Percentiles rank a stretch among this genome's conserved stretches.
phyloP scores from a whole-genome alignment of 2,113 vertebrate genomes.

The Heterochromis multidens region DNA sequence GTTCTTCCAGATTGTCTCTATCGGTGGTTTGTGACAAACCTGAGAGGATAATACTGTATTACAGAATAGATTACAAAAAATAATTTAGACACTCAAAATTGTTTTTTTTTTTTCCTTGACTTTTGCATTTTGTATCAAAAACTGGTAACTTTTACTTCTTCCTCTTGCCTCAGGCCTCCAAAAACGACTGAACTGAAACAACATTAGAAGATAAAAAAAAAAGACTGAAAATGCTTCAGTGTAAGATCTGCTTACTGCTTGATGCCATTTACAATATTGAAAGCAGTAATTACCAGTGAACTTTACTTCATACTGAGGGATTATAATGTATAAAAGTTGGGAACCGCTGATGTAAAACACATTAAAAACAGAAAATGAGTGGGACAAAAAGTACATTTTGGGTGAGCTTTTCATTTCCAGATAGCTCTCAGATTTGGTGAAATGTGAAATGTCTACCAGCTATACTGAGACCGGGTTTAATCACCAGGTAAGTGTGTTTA shows the following conservation, averaged over 20 bases:
- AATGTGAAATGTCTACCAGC: background rate
- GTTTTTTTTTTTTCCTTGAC: background rate
- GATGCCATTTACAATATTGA: background rate
- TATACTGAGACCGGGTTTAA: background rate
- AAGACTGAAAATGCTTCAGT: background rate
- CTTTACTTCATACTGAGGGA: background rate
- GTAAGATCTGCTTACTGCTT: background rate
- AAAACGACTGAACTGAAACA: background rate
- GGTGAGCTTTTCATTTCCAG: background rate
- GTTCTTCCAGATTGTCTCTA: fast-evolving
- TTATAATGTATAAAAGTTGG: background rate
- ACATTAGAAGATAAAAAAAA: background rate
- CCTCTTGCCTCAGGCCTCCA: background rate
- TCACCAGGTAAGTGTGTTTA: background rate
- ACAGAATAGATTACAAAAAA: background rate
- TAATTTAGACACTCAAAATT: background rate
- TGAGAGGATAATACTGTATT: background rate
- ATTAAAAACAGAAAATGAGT: background rate
- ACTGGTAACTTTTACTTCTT: background rate
- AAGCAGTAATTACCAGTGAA: background rate
- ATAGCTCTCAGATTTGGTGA: background rate
- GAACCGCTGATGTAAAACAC: background rate
- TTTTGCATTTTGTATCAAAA: background rate
- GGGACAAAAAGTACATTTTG: background rate
- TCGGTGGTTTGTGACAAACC: background rate